Percentiles rank a stretch among this genome's conserved stretches.
Evolutionary conservation across 1,140 invertebrate species (phyloP).

Genomic region (Trichonephila clavipes): DNA sequence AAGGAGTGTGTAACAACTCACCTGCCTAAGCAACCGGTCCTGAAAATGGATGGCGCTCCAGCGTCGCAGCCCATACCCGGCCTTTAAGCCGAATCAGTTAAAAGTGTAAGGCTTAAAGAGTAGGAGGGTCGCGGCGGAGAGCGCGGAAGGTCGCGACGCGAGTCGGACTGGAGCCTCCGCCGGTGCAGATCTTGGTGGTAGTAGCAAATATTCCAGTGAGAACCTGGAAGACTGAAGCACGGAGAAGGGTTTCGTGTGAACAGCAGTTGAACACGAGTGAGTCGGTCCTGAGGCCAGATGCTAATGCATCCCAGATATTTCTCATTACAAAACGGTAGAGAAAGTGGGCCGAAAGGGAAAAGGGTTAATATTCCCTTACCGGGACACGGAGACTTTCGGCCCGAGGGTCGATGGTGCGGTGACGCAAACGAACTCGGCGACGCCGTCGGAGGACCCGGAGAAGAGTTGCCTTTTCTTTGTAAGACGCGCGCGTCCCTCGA

Average conservation of each 20-base stretch:
- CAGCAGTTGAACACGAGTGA: no score
- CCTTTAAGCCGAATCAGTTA: no score
- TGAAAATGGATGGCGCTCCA: slow-evolving; percentile 95
- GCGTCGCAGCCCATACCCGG: slow-evolving; percentile 86
- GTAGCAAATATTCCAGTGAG: slow-evolving; percentile 82
- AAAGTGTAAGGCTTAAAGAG: no score
- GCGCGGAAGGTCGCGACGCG: slow-evolving; percentile 85
- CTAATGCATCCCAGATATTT: no score
- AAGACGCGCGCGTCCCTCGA: slow-evolving; percentile 44
- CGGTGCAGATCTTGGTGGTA: slow-evolving; percentile 78
- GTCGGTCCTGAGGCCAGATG: no score
- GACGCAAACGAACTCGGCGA: slow-evolving; percentile 7
- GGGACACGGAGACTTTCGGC: background rate
- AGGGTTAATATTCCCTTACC: slow-evolving; percentile 8
- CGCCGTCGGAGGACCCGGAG: background rate
- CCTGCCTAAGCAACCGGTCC: slow-evolving; percentile 93
- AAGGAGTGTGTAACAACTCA: slow-evolving; percentile 94
- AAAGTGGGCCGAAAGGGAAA: slow-evolving; percentile 10
- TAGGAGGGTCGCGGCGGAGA: slow-evolving; percentile 88
- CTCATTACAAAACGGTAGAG: no score
- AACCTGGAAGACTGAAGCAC: slow-evolving; percentile 86
- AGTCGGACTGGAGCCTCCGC: slow-evolving; percentile 77
- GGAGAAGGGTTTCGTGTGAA: slow-evolving; percentile 89
- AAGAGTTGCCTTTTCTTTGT: slow-evolving; percentile 24
- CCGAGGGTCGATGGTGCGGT: background rate